A percentile compares a stretch with the other conserved stretches of the same genome.
These are phyloP conservation scores for Microcebus griseorufus DNA, from an alignment of 2,113 vertebrate species.

Conservation along the genomic window DNA sequence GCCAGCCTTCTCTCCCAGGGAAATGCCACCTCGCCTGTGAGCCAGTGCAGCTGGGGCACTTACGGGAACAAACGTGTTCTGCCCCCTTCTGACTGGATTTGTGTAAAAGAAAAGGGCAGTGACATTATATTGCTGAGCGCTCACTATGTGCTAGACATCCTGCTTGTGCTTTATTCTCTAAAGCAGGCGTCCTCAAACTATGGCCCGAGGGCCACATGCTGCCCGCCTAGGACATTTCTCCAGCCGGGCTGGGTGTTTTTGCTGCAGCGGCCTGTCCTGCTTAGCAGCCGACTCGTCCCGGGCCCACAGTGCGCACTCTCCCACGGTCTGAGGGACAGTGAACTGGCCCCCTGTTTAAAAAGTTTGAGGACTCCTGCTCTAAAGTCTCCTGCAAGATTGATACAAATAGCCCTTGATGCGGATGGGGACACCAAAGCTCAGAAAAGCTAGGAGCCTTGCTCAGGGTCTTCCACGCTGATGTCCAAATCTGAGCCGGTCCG, in stretches of 20 bases:
- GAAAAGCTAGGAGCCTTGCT: not conserved
- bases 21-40: not conserved
- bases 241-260: too few relatives aligned
- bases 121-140: not conserved
- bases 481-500: not conserved
- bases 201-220: too few relatives aligned
- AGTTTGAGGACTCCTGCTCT: too few relatives aligned
- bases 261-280: too few relatives aligned
- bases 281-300: too few relatives aligned
- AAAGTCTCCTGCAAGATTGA: too few relatives aligned
- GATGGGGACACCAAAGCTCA: not conserved
- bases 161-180: not conserved
- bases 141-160: not conserved
- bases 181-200: too few relatives aligned
- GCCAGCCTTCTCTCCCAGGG: not conserved
- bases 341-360: too few relatives aligned
- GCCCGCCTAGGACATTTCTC: too few relatives aligned
- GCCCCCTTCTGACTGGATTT: not conserved
- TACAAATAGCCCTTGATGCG: too few relatives aligned
- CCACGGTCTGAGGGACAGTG: too few relatives aligned
- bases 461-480: not conserved
- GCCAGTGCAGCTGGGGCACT: not conserved
- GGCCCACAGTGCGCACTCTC: too few relatives aligned
- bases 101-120: not conserved
- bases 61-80: rapidly evolving